These are phyloP conservation scores for Clistopyga incitator DNA, from an alignment of 2,888 invertebrate species.

Conservation along the genomic window DNA sequence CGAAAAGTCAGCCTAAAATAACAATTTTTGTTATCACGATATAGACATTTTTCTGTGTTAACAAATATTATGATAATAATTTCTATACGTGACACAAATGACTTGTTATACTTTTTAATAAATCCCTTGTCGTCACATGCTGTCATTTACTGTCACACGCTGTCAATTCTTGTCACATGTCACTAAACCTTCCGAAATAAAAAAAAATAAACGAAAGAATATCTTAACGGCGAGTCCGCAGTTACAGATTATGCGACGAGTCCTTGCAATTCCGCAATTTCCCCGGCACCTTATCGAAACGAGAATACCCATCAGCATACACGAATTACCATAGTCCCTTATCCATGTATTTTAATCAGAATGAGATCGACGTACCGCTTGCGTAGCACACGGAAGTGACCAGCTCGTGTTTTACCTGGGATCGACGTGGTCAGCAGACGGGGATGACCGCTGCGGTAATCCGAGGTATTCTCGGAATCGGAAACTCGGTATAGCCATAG, in stretches of 20 bases:
- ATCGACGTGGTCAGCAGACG: slow-evolving; percentile 57
- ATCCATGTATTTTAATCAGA: slow-evolving; percentile 28
- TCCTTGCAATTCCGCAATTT: slow-evolving; percentile 30
- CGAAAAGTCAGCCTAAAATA: too few species aligned
- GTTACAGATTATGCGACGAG: not conserved
- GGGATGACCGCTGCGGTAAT: slow-evolving; percentile 46
- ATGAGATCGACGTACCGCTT: slow-evolving; percentile 39
- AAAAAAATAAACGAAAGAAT: not conserved
- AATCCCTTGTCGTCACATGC: not conserved
- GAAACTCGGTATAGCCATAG: slow-evolving; percentile 35
- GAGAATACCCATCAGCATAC: not conserved
- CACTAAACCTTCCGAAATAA: too few species aligned
- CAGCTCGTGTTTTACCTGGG: slow-evolving; percentile 62
- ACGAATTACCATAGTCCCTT: slow-evolving; percentile 6
- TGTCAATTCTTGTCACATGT: too few species aligned
- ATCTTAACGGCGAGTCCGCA: not conserved
- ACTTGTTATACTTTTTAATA: too few species aligned
- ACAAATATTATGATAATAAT: too few species aligned
- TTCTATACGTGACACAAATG: too few species aligned
- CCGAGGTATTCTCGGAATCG: slow-evolving; percentile 59
- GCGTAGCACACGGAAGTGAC: slow-evolving; percentile 56
- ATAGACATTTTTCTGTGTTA: too few species aligned
- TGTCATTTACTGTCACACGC: not conserved
- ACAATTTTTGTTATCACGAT: too few species aligned
- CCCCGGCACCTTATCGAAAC: slow-evolving; percentile 27